Evolutionary conservation across 1,140 invertebrate species (phyloP).

Genomic region (Ephestia elutella): DNA sequence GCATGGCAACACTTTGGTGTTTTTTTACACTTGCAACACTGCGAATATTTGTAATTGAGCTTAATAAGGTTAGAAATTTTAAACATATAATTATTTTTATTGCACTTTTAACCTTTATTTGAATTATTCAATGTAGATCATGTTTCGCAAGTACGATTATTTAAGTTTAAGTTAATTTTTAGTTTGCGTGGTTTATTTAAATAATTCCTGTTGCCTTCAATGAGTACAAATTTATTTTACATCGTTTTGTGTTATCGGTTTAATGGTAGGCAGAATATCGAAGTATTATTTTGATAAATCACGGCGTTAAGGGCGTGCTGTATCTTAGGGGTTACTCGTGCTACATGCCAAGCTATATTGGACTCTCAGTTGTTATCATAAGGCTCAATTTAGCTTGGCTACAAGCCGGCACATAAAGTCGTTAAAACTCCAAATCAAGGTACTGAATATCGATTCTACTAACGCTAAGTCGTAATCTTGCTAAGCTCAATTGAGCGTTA

Average conservation of each 20-base stretch:
- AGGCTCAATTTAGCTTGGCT: no score
- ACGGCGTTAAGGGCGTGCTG: no score
- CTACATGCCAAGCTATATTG: no score
- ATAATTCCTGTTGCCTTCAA: constrained; percentile 10
- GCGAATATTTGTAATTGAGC: constrained; percentile 47
- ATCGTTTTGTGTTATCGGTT: not conserved
- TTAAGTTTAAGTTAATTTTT: constrained; percentile 18
- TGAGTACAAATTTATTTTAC: constrained; percentile 3
- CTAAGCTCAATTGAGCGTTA: no score
- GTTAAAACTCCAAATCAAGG: no score
- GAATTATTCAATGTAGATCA: constrained; percentile 28
- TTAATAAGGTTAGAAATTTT: constrained; percentile 34
- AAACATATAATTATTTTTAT: constrained; percentile 35
- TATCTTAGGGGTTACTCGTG: no score
- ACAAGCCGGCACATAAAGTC: no score
- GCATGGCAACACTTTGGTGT: constrained; percentile 39
- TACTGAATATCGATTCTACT: no score
- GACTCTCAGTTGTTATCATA: no score
- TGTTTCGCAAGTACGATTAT: constrained; percentile 42
- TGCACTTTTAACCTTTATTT: constrained; percentile 38
- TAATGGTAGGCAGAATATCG: no score
- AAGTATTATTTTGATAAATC: no score
- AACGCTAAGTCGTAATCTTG: no score
- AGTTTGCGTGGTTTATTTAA: constrained; percentile 25
- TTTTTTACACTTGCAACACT: constrained; percentile 52